A percentile compares a stretch with the other conserved stretches of the same genome.
Evolutionary conservation across 2,888 invertebrate species (phyloP).

Genomic region (Rhorus exstirpatorius): DNA sequence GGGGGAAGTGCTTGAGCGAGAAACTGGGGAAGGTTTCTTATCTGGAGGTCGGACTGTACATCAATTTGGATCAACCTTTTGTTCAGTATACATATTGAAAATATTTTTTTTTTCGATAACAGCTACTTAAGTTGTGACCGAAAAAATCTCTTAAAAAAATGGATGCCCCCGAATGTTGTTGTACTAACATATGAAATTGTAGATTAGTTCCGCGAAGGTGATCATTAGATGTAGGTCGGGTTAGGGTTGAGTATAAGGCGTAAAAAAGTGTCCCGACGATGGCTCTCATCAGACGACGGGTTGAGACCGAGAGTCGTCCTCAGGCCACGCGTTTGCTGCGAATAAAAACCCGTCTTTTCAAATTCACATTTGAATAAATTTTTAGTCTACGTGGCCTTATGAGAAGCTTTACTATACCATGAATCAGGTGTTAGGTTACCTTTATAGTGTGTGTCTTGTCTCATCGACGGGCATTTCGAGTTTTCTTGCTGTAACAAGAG

Average conservation of each 20-base stretch:
- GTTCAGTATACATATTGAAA: no score
- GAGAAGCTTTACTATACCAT: conserved; percentile 43
- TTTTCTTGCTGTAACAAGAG: conserved; percentile 68
- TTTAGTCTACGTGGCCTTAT: conserved; percentile 71
- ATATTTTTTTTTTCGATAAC: no score
- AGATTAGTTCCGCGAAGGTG: background rate
- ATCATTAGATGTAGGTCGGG: background rate
- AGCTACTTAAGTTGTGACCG: no score
- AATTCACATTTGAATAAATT: conserved; percentile 78
- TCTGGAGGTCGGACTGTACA: no score
- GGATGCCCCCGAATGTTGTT: no score
- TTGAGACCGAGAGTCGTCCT: conserved; percentile 81
- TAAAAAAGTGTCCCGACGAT: conserved; percentile 43
- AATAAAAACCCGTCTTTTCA: conserved; percentile 83
- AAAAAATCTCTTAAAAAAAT: no score
- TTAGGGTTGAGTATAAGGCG: conserved; percentile 16
- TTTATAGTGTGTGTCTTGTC: conserved; percentile 95
- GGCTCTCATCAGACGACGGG: conserved; percentile 79
- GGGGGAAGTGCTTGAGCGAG: no score
- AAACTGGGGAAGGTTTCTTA: no score
- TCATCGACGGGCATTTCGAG: conserved; percentile 94
- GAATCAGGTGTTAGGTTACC: conserved; percentile 87
- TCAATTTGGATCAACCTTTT: no score
- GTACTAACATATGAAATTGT: background rate
- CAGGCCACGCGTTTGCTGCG: conserved; percentile 85